phyloP scores from a whole-genome alignment of 2,797 vertebrate genomes.

The Petrocephalus sullivani region DNA sequence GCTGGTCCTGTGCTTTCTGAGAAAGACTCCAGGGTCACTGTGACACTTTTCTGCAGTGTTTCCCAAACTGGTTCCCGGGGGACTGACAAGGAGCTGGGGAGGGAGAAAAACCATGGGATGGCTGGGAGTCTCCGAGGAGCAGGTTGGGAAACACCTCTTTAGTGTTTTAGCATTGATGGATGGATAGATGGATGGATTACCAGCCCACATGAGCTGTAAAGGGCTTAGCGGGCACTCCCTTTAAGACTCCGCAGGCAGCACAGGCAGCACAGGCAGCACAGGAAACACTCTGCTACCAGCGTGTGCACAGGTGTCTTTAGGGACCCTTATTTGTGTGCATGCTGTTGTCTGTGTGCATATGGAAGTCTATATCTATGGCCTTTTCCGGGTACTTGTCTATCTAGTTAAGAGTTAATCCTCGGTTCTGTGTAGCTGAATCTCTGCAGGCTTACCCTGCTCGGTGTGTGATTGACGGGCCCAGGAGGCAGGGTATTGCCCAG shows the following conservation, averaged over 20 bases:
- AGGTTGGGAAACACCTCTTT: not conserved
- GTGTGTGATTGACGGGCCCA: not conserved
- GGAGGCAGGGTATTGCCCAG: not conserved
- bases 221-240: not conserved
- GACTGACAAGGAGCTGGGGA: not conserved
- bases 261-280: not conserved
- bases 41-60: not conserved
- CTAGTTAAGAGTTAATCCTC: not conserved
- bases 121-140: not conserved
- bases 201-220: not conserved
- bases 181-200: not conserved
- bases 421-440: not conserved
- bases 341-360: not conserved
- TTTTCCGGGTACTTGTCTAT: not conserved
- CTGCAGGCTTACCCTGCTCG: not conserved
- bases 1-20: not conserved
- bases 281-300: conserved; percentile 23
- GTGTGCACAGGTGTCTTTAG: not conserved
- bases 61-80: not conserved
- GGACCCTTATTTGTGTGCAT: not conserved
- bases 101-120: not conserved
- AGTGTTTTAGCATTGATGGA: not conserved
- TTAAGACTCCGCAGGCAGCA: not conserved
- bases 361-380: conserved; percentile 14
- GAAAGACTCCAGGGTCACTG: not conserved